phyloP scores from a whole-genome alignment of 2,888 invertebrate genomes.

The Tenthredo amoena region DNA sequence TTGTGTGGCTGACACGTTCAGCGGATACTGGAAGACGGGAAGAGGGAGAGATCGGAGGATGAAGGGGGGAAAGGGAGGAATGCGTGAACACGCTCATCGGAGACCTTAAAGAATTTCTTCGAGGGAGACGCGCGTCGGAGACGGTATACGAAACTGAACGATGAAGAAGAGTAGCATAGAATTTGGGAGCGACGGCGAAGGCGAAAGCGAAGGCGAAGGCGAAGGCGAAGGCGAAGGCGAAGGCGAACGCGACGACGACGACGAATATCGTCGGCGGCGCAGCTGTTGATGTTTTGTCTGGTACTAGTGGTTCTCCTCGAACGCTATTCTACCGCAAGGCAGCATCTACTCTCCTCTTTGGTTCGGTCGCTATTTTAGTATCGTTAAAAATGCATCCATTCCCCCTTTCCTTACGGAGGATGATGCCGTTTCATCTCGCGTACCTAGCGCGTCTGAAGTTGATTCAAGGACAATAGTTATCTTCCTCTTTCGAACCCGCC shows the following conservation, averaged over 20 bases:
- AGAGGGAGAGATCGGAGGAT: background rate
- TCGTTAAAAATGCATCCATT: constrained; percentile 76
- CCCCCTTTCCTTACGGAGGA: constrained; percentile 23
- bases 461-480: background rate
- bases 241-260: constrained; percentile 57
- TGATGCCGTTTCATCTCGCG: background rate
- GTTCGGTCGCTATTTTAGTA: constrained; percentile 73
- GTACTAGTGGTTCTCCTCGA: constrained; percentile 52
- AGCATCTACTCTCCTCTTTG: constrained; percentile 12
- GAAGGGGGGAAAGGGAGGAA: constrained; percentile 54
- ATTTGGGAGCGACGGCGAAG: constrained; percentile 27
- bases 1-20: constrained; percentile 49
- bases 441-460: background rate
- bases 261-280: constrained; percentile 65
- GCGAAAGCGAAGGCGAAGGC: constrained; percentile 52
- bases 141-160: constrained; percentile 36
- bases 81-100: constrained; percentile 55
- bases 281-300: constrained; percentile 71
- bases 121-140: constrained; percentile 53
- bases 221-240: constrained; percentile 58
- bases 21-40: constrained; percentile 21
- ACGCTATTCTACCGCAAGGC: constrained; percentile 60
- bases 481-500: background rate
- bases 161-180: constrained; percentile 49
- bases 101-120: constrained; percentile 52